Conservation (phyloP, 1,140 invertebrate species). For the Bombus sylvicola region DNA sequence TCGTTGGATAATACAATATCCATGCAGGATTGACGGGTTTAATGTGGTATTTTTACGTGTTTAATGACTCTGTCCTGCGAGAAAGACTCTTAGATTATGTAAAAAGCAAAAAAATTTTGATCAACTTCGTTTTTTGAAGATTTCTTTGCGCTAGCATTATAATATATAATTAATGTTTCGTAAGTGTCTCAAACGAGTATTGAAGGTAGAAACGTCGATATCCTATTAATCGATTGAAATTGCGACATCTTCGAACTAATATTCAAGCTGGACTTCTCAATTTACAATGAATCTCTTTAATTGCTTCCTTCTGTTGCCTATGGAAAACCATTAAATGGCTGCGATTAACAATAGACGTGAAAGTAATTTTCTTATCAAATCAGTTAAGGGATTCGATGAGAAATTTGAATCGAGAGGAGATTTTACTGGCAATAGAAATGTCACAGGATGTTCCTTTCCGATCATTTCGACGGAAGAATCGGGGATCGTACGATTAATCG, state of each 20-base stretch:
- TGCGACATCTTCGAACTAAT: background rate
- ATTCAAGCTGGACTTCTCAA: background rate
- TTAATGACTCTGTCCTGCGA: too few species aligned
- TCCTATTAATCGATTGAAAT: background rate
- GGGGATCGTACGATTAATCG: slow-evolving; percentile 8
- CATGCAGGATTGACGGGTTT: background rate
- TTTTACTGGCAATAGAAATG: background rate
- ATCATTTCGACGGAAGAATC: background rate
- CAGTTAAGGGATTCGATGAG: background rate
- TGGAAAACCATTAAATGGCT: background rate
- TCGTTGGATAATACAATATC: background rate
- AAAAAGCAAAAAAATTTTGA: too few species aligned
- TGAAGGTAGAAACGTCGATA: background rate
- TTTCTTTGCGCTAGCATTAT: too few species aligned
- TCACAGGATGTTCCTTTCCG: background rate
- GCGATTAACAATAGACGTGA: background rate
- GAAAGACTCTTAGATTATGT: too few species aligned
- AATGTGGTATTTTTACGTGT: background rate
- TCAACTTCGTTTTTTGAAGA: too few species aligned
- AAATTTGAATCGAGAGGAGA: background rate
- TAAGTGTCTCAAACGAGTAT: background rate
- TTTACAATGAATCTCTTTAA: background rate
- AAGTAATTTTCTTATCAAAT: background rate
- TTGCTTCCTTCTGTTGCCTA: background rate
- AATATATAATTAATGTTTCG: too few species aligned